phyloP scores from a whole-genome alignment of 2,888 invertebrate genomes.

The Amblyjoppa proteus region DNA sequence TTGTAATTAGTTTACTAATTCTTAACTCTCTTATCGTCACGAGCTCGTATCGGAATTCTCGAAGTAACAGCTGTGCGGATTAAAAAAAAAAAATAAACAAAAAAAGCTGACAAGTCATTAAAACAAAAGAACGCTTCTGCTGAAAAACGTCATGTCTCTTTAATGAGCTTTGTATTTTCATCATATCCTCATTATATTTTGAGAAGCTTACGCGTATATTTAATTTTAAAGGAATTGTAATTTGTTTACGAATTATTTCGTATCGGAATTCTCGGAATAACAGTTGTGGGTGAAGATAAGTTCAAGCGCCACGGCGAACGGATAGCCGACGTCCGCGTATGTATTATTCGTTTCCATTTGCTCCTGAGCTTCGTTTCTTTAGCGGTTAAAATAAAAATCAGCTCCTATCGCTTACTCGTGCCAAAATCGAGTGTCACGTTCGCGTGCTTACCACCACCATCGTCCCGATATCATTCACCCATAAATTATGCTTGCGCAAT shows the following conservation, averaged over 20 bases:
- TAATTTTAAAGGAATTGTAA: conserved; percentile 4
- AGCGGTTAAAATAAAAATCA: not conserved
- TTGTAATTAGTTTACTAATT: too few relatives aligned
- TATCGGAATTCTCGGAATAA: not conserved
- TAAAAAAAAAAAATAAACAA: not conserved
- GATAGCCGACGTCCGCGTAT: not conserved
- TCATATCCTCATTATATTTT: not conserved
- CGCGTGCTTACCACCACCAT: conserved; percentile 12
- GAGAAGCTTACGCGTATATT: not conserved
- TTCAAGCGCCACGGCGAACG: not conserved
- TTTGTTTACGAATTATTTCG: not conserved
- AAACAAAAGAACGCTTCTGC: not conserved
- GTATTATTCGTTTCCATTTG: conserved; percentile 7
- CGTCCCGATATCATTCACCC: conserved; percentile 40
- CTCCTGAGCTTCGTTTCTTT: not conserved
- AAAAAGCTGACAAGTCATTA: not conserved
- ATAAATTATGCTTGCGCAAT: conserved; percentile 63
- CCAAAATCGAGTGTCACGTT: conserved; percentile 53
- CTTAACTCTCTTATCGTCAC: too few relatives aligned
- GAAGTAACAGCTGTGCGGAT: too few relatives aligned
- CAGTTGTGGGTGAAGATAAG: not conserved
- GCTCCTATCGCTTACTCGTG: conserved; percentile 36
- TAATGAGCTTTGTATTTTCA: not conserved
- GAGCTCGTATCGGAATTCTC: not conserved
- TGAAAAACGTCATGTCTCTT: too few relatives aligned